Conservation (phyloP, 1,140 invertebrate genomes). For the Rhagoletis zephyria region DNA sequence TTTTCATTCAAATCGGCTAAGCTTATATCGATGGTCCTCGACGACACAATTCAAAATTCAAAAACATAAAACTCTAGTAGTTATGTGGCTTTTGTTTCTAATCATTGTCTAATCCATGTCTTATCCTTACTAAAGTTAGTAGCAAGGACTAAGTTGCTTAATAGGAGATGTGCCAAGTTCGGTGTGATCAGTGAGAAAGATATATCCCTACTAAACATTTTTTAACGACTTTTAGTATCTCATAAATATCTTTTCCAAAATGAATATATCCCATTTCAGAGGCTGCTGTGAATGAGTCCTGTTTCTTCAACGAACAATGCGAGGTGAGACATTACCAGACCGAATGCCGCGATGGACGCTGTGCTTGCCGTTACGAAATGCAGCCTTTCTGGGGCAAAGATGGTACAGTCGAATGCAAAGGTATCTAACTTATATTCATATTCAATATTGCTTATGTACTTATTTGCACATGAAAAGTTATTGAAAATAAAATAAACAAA, state of each 20-base stretch:
- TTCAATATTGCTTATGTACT: not conserved
- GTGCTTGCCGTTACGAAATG: constrained; percentile 85
- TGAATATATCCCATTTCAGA: constrained; percentile 74
- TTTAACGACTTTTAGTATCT: too few species aligned
- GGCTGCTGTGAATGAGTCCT: constrained; percentile 84
- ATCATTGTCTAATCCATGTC: too few species aligned
- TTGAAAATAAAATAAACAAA: not conserved
- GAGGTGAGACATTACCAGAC: constrained; percentile 80
- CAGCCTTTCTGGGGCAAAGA: constrained; percentile 79
- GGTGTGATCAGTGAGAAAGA: too few species aligned
- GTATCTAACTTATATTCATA: constrained; percentile 74
- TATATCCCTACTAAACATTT: too few species aligned
- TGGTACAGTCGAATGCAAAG: constrained; percentile 80
- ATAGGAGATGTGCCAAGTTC: too few species aligned
- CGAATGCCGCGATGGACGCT: constrained; percentile 83
- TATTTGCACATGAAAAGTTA: not conserved
- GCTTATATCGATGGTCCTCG: too few species aligned
- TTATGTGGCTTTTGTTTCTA: too few species aligned
- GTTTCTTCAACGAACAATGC: constrained; percentile 87
- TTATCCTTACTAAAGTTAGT: too few species aligned
- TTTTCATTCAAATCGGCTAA: too few species aligned
- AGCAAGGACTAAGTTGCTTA: too few species aligned
- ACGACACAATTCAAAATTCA: too few species aligned
- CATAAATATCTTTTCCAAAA: not conserved
- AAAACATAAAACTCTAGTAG: too few species aligned